phyloP scores from a whole-genome alignment of 2,888 invertebrate species.

The Drosophila dives region DNA sequence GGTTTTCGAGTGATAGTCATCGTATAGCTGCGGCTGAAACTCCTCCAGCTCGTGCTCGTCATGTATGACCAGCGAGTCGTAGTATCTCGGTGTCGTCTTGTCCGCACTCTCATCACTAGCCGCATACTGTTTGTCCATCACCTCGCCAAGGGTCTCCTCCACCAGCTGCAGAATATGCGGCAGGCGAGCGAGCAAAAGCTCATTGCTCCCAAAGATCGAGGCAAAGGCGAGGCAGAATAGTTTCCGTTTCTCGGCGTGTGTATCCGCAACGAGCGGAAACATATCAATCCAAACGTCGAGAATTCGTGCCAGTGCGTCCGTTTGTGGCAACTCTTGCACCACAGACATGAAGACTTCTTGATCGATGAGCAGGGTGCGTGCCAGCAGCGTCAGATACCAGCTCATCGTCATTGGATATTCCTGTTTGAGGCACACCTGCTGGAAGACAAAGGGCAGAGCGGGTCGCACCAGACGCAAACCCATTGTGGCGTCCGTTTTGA shows the following conservation, averaged over 20 bases:
- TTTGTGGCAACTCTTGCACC: conserved; percentile 86
- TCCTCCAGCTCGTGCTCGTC: conserved; percentile 84
- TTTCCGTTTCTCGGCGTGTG: conserved; percentile 90
- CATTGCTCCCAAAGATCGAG: conserved; percentile 89
- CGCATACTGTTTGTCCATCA: conserved; percentile 89
- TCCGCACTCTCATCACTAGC: conserved; percentile 51
- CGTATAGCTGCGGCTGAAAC: conserved; percentile 78
- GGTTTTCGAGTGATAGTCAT: conserved; percentile 87
- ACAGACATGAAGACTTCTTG: conserved; percentile 88
- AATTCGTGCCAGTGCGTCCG: conserved; percentile 89
- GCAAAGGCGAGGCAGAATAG: conserved; percentile 91
- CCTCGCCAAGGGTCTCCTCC: conserved; percentile 92
- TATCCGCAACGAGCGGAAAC: conserved; percentile 91
- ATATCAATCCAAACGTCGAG: conserved; percentile 92
- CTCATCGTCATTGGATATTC: conserved; percentile 91
- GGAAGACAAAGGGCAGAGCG: conserved; percentile 87
- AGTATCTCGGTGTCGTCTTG: conserved; percentile 71
- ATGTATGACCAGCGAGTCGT: conserved; percentile 85
- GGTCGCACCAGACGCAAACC: conserved; percentile 90
- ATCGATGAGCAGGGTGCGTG: conserved; percentile 91
- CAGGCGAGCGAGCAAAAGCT: conserved; percentile 89
- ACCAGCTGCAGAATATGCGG: conserved; percentile 90
- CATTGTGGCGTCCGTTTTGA: conserved; percentile 90
- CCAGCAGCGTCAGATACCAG: conserved; percentile 91
- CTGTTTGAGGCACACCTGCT: conserved; percentile 89